Percentiles rank a stretch among this genome's conserved stretches.
Conservation (phyloP, 2,888 invertebrate genomes). For the Ligdia adustata region DNA sequence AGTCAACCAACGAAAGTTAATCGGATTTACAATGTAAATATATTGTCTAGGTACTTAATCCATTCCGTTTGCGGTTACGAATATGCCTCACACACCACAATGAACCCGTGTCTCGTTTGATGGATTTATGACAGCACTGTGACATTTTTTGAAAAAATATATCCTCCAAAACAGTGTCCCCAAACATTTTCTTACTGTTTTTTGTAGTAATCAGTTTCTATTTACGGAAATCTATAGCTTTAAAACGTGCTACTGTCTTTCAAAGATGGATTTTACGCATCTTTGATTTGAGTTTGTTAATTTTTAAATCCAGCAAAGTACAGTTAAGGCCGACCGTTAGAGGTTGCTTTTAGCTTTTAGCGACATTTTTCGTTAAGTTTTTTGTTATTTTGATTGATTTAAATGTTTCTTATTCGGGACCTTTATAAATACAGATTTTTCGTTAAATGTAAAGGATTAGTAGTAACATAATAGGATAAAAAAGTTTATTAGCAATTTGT, state of each 20-base stretch:
- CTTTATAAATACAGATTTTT: too few species aligned
- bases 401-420: too few species aligned
- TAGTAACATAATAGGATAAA: too few species aligned
- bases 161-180: conserved; percentile 23
- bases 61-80: conserved; percentile 53
- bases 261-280: conserved; percentile 24
- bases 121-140: conserved; percentile 53
- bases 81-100: conserved; percentile 37
- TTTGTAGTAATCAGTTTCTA: conserved; percentile 14
- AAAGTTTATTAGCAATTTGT: too few species aligned
- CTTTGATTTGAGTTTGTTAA: conserved; percentile 13
- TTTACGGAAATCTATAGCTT: conserved; percentile 26
- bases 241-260: conserved; percentile 30
- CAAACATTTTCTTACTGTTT: conserved; percentile 20
- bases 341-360: too few species aligned
- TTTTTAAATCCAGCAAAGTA: conserved; percentile 3
- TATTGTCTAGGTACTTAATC: conserved; percentile 64
- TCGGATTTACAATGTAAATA: conserved; percentile 72
- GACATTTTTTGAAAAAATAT: conserved; percentile 40
- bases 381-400: conserved; percentile 11
- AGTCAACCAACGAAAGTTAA: conserved; percentile 62
- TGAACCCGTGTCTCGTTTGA: conserved; percentile 51
- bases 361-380: neutral
- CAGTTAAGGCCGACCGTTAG: conserved; percentile 17
- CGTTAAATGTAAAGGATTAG: too few species aligned